Percentiles rank a stretch among this genome's conserved stretches.
Conservation (phyloP, 2,113 vertebrate genomes). For the Numida meleagris region DNA sequence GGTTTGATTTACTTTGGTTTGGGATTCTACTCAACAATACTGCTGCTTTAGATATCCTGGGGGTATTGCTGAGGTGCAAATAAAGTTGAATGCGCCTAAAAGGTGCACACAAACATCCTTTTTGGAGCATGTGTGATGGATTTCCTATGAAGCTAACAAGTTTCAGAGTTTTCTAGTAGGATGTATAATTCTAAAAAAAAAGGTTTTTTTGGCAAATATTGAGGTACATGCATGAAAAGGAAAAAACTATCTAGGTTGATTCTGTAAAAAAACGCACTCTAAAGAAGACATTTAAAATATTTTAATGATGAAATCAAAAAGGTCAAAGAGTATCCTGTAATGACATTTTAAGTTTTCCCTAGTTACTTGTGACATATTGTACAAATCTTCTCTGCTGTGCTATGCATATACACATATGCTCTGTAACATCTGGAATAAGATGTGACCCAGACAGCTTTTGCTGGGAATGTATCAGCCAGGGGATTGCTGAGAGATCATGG, state of each 20-base stretch:
- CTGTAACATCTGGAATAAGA: constrained; percentile 67
- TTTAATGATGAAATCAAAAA: neutral
- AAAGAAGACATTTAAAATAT: neutral
- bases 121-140: neutral
- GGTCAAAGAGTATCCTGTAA: neutral
- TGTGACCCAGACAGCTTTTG: constrained; percentile 46
- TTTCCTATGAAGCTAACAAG: neutral
- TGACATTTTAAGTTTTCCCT: constrained; percentile 9
- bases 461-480: constrained; percentile 3
- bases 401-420: constrained; percentile 16
- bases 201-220: neutral
- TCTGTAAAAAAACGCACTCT: neutral
- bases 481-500: neutral
- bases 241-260: neutral
- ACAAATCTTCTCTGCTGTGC: constrained; percentile 51
- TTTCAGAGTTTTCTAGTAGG: neutral
- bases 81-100: neutral
- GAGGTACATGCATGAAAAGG: neutral
- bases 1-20: neutral
- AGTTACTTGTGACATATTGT: constrained; percentile 65
- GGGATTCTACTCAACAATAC: neutral
- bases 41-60: neutral
- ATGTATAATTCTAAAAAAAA: neutral
- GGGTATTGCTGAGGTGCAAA: neutral
- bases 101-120: neutral